Evolutionary conservation across 2,888 invertebrate genomes (phyloP), one percentile per base, ranked within the genome.

Genomic region (Zele albiditarsus): DNA sequence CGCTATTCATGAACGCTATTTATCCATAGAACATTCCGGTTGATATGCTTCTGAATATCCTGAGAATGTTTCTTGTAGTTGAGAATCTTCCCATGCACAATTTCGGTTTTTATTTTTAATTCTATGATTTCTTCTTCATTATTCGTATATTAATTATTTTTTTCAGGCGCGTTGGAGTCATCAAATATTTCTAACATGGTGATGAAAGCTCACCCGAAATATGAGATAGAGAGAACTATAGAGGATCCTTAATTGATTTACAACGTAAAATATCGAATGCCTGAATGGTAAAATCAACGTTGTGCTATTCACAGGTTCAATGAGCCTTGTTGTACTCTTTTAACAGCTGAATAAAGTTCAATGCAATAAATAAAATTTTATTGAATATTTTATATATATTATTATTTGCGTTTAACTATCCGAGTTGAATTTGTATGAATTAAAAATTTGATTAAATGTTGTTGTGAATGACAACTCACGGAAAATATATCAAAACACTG

Each of bases 41-140:
- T 49, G 46, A 46, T 49, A n/a, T 27, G 23, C 38, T 25, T n/a
- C 67, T 10, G 67, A 46, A 67, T 28, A 60, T 28, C 12, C 28
- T 12, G 5, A 2, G 60, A 60, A 60, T 60, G 60, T 60, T 28
- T 2, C 12, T 63, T 23, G 1, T 12, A 62, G 16, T 62, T 10
- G 58, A 62, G 3, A 16, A 23, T 16, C 20, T 20, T 53, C 53
- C 20, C 5, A n/a, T 1, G 3, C 23, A 8, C 53, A 53, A 20
- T 53, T n/a, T 2, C 53, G 6, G n/a, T n/a, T 53, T 6, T 14
- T 14, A 38, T 0, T 23, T n/a, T 53, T 8, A 3, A 23, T 53
- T 27, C 25, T 60, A n/a, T 60, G 27, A 27, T 27, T 16, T 23
- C 23, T 8, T 25, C 28, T 8, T 25, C 6, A 60, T 25, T 60